Base-by-base conservation (phyloP, 2,797 vertebrate genomes). In the Pterois miles region DNA sequence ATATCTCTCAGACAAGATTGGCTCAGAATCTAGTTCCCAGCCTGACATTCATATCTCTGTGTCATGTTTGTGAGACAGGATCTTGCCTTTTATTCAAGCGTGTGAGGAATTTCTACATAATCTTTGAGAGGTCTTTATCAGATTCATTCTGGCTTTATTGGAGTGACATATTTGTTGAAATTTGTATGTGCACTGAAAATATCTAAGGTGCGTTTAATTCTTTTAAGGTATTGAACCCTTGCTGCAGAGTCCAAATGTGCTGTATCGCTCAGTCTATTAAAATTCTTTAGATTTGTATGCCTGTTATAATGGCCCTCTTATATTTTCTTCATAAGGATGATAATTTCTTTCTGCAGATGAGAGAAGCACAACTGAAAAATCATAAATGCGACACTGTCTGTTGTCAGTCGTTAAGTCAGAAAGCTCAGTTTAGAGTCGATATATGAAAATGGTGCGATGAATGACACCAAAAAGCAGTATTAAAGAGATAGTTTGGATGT, bases 21-120 rank as follows among this genome's bases (percentile, higher is more conserved):
- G 57, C 36, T 53, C 3, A 36, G 46, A 58, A 50, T 76, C 69
- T 10, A 11, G 29, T 65, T 84, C 31, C 22, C 64, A 74, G 34
- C 67, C 58, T 74, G 71, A 58, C 58, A 65, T 77, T 79, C 67
- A 31, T 76, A 65, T 71, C 65, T 69, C 4, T n/a, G 50, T 65
- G 38, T 48, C 71, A 34, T 57, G 43, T 75, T 57, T 25, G 74
- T 74, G 58, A 69, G 72, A 66, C 12, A 25, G 65, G 43, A 62
- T 13, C 53, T 60, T 6, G 33, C 13, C 20, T 76, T 69, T 82
- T 54, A 25, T 40, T n/a, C 71, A 56, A 68, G 65, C 71, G 58
- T 58, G 62, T 71, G 71, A 83, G 74, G 76, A 48, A 68, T 81
- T 73, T 75, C 25, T 33, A 25, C 18, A 60, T 66, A 34, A 33